phyloP scores from a whole-genome alignment of 2,797 vertebrate species.

The Phoeniculus purpureus region DNA sequence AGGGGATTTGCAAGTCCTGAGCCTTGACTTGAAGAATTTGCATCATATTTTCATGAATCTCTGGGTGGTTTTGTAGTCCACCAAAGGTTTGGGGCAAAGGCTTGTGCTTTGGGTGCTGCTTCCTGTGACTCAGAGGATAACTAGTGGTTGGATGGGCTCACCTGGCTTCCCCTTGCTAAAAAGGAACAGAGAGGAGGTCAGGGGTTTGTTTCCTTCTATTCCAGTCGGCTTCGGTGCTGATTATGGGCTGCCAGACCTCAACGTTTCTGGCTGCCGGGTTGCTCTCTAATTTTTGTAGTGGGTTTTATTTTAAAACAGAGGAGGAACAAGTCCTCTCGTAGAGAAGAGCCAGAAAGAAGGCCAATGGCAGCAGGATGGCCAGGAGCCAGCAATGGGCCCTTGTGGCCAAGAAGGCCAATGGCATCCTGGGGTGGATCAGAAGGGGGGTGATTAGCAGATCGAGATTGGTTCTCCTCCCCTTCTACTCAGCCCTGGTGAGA shows the following conservation, averaged over 20 bases:
- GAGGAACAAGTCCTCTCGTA: background rate
- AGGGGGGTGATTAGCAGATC: no score
- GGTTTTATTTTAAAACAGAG: background rate
- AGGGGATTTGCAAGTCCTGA: background rate
- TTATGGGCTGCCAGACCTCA: slow-evolving; percentile 33
- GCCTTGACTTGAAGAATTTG: background rate
- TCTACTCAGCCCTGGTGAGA: no score
- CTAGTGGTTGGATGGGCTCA: slow-evolving; percentile 16
- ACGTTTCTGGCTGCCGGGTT: background rate
- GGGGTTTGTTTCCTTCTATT: slow-evolving; percentile 38
- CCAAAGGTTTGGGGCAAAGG: slow-evolving; percentile 4
- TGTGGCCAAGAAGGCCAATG: no score
- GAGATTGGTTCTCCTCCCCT: no score
- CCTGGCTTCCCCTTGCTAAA: slow-evolving; percentile 30
- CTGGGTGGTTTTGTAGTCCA: no score
- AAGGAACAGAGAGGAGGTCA: background rate
- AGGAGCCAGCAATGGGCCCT: no score
- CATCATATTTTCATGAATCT: background rate
- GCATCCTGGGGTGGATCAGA: no score
- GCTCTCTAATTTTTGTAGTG: background rate
- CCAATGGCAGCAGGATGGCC: no score
- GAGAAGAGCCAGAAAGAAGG: background rate
- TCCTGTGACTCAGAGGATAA: slow-evolving; percentile 50
- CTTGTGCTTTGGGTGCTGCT: background rate
- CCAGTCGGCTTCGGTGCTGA: background rate